Conservation (phyloP, 1,140 invertebrate species). For the Babylonia areolata region DNA sequence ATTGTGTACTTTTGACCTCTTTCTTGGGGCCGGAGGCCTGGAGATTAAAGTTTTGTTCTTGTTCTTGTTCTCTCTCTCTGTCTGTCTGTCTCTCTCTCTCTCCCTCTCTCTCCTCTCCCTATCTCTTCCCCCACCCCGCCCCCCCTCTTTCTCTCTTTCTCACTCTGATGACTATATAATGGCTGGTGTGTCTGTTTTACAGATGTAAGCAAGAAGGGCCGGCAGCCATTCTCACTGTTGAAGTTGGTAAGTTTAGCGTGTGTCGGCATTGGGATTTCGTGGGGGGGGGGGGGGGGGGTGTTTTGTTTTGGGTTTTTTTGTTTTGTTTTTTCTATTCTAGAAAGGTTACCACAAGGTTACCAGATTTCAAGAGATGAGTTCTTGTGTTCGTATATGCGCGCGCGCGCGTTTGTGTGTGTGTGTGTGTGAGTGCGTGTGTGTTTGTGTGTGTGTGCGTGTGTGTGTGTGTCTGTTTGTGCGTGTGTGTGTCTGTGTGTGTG, state of each 20-base stretch:
- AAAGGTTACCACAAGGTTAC: too few species aligned
- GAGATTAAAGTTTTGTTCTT: too few species aligned
- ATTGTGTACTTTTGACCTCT: too few species aligned
- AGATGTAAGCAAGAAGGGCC: conserved; percentile 75
- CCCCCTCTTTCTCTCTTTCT: neutral
- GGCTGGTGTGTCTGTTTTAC: conserved; percentile 39
- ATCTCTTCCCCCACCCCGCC: neutral
- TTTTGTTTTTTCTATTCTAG: too few species aligned
- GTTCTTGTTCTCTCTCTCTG: neutral
- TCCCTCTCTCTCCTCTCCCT: neutral
- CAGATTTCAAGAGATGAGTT: too few species aligned
- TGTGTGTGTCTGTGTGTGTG: neutral
- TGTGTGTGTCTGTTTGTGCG: neutral
- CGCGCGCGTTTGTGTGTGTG: neutral
- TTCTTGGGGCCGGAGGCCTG: too few species aligned
- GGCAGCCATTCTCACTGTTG: conserved; percentile 79
- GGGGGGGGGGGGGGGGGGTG: too few species aligned
- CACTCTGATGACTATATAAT: neutral
- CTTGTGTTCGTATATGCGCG: neutral
- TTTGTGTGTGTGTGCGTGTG: conserved; percentile 1
- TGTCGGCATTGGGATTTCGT: too few species aligned
- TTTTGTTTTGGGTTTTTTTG: too few species aligned
- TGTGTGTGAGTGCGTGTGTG: neutral
- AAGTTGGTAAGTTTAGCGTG: conserved; percentile 75
- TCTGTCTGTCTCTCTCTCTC: conserved; percentile 1